Evolutionary conservation across 2,888 invertebrate species (phyloP), one percentile per base, ranked within the genome.

Genomic region (Willowsia nigromaculata): DNA sequence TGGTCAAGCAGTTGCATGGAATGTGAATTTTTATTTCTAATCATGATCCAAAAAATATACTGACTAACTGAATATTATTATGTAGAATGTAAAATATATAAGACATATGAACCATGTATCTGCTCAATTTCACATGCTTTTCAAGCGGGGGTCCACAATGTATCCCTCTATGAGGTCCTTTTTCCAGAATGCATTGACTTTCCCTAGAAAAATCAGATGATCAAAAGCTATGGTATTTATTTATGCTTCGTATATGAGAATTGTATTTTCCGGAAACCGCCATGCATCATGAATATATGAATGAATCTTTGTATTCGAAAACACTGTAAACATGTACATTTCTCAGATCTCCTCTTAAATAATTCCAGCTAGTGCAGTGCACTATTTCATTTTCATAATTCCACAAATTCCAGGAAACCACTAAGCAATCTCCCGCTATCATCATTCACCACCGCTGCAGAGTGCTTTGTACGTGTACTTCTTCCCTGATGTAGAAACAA

Each of bases 341-440:
- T 18, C 84, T 84, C 40, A 13, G 15, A 5, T 18, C 3, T 53
- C 18, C n/a, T 2, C 22, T 4, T 53, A n/a, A 9, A 59, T 62
- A 25, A 33, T 68, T n/a, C 37, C 68, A 18, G 18, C 1, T 1
- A 53, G 53, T 13, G 13, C 0, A 1, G 5, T 59, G 59, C 50
- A 59, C 30, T 80, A 86, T 86, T 80, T 86, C 86, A 86, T 86
- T 80, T 68, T 62, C 68, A 68, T 86, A 86, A 86, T 86, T 86
- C 86, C 86, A 80, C 33, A 86, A 86, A 86, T 86, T 80, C 86
- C 86, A 68, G 80, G 22, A 68, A 80, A 56, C 68, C 86, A 65
- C 85, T 50, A 78, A 86, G 80, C 37, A 68, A 43, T 87, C 87
- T 71, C 86, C 86, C 62, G 81, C 86, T 80, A 71, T 87, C 80